A percentile compares a stretch with the other conserved stretches of the same genome.
These are phyloP conservation scores for Chrysolina americana DNA, from an alignment of 2,888 invertebrate species.

Conservation along the genomic window DNA sequence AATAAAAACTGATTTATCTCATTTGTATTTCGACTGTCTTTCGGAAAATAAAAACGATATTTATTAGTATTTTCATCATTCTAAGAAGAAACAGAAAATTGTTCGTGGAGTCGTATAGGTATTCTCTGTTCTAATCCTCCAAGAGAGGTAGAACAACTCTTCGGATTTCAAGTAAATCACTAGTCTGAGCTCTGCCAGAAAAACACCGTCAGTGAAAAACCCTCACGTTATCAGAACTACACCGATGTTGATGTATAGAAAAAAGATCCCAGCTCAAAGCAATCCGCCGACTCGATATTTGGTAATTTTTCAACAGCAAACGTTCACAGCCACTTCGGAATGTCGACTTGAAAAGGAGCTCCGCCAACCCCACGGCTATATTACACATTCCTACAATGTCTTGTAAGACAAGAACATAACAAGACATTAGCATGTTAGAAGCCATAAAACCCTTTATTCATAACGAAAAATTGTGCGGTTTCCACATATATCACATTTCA, in stretches of 20 bases:
- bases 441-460: conserved; percentile 45
- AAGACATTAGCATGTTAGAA: conserved; percentile 54
- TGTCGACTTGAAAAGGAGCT: conserved; percentile 1
- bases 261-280: neutral
- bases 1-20: too few relatives aligned
- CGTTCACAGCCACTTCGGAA: conserved; percentile 1
- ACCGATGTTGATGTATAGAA: neutral
- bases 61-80: too few relatives aligned
- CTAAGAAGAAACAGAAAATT: too few relatives aligned
- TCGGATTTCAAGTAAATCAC: too few relatives aligned
- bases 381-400: conserved; percentile 44
- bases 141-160: too few relatives aligned
- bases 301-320: neutral
- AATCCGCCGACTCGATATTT: neutral
- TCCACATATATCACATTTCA: conserved; percentile 47
- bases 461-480: conserved; percentile 45
- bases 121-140: too few relatives aligned
- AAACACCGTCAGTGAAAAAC: neutral
- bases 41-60: too few relatives aligned
- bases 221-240: neutral
- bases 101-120: too few relatives aligned
- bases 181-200: too few relatives aligned
- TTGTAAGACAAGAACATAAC: conserved; percentile 46
- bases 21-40: too few relatives aligned
- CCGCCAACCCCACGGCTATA: conserved; percentile 45